Base-by-base conservation (phyloP, 2,888 invertebrate species). In the Nymphalis polychloros region DNA sequence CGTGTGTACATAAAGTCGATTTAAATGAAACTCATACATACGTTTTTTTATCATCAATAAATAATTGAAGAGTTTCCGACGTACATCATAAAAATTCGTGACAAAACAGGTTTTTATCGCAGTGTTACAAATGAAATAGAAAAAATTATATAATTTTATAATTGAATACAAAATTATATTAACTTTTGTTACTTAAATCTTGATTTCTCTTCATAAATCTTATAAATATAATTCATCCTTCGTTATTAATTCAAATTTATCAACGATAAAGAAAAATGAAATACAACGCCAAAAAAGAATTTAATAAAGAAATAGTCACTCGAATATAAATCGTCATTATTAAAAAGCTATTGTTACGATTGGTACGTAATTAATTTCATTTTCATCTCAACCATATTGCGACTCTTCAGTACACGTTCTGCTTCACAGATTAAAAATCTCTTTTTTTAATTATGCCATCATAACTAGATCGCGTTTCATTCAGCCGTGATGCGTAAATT, bases 391-490 rank as follows among this genome's bases (percentile, higher is more conserved):
- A 66, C 60, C 52, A 55, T 47, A 66, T 66, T 66, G 66, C 41
- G 53, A 46, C 61, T 66, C 57, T 57, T n/a, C 35, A 41, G 8
- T 8, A 49, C 31, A 19, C 20, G 53, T 61, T 50, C 31, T 16
- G 49, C 20, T 35, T 20, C 55, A 48, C 48, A 61, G 41, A 61
- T 61, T 53, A 60, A 20, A 65, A 41, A 64, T 64, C 41, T 41
- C 41, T 41, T 46, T 66, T 61, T 63, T 69, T 59, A 62, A 69
- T 66, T 69, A 69, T 59, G 41, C 62, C 47, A 19, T 61, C 67
- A 59, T 67, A 71, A 72, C 69, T 67, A 71, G 67, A 67, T 71
- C 63, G 60, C 50, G 27, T 69, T 63, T 63, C 65, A 67, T 67
- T 71, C 72, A 62, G 59, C 63, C 69, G 52, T 68, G 31, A 72